phyloP scores from a whole-genome alignment of 2,888 invertebrate genomes.

The Rhagonycha lutea region DNA sequence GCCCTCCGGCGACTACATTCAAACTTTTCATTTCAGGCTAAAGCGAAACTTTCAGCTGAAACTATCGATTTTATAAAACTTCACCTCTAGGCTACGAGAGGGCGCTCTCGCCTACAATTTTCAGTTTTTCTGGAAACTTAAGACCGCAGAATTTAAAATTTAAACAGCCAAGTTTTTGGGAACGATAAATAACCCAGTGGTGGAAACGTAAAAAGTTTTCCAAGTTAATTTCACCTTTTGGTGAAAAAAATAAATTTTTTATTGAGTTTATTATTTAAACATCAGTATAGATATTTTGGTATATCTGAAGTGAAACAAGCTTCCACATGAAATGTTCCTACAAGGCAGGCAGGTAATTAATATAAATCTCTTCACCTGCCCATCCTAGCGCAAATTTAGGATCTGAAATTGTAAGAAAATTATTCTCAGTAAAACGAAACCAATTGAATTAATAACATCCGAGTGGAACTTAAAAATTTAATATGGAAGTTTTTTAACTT shows the following conservation, averaged over 20 bases:
- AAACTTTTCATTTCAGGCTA: neutral
- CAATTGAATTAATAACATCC: no score
- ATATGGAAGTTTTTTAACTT: no score
- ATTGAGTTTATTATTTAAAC: neutral
- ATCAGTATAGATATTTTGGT: no score
- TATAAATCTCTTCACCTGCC: neutral
- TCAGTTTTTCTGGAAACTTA: neutral
- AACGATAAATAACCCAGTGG: neutral
- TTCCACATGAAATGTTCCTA: neutral
- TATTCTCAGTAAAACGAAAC: no score
- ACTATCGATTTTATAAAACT: neutral
- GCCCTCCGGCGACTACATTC: neutral
- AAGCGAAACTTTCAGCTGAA: neutral
- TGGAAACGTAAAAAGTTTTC: neutral
- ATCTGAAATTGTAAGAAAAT: no score
- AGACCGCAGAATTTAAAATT: neutral
- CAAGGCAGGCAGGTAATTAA: neutral
- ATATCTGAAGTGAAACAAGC: neutral
- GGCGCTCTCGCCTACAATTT: neutral
- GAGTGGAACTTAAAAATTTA: no score
- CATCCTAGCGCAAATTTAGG: neutral
- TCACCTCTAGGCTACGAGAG: neutral
- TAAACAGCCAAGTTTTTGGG: neutral
- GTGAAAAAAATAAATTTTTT: neutral
- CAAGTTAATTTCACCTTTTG: neutral